Base-by-base conservation (phyloP, 2,113 vertebrate genomes). In the Trochalopteron elliotii region DNA sequence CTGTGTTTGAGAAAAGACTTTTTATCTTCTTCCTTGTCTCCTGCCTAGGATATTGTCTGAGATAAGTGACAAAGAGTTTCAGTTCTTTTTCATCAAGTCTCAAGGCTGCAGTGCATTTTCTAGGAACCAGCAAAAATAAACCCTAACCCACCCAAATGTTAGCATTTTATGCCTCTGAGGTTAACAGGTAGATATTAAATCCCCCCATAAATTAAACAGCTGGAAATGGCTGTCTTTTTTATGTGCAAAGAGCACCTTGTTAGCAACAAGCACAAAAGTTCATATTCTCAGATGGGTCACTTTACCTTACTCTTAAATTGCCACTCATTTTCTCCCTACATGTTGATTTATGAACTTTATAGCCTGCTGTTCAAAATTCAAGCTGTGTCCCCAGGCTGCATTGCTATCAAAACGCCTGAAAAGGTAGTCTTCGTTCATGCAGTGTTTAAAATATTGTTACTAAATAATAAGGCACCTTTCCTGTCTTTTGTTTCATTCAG, bases 401-500 rank as follows among this genome's bases (percentile, higher is more conserved):
- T 28, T 61, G 45, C 69, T 77, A 21, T 86, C 84, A 75, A 68
- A 95, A 24, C 72, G 61, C 5, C 65, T 15, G 60, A 55, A 49
- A 59, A 31, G 68, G 63, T 64, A 47, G 61, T 72, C n/a, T 93
- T 50, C n/a, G 9, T 76, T 83, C 55, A 18, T 13, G 21, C 17
- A 39, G 57, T 31, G 83, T 67, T 93, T 83, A 64, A 68, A 89
- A 72, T 74, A 47, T 49, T 89, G 79, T 86, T 57, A 2, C 93
- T 77, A 60, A 55, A 16, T 79, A 70, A 79, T 81, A 85, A 96
- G 68, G 50, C 81, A 25, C 30, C 68, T 85, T 93, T 92, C 42
- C 40, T 97, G 75, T 97, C 91, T 97, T 95, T 91, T 93, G 64
- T 94, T 96, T 91, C 45, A 20, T 82, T 19, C 98, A 99, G 99